Evolutionary conservation across 2,888 invertebrate genomes (phyloP).

Genomic region (Zaprionus obscuricornis): DNA sequence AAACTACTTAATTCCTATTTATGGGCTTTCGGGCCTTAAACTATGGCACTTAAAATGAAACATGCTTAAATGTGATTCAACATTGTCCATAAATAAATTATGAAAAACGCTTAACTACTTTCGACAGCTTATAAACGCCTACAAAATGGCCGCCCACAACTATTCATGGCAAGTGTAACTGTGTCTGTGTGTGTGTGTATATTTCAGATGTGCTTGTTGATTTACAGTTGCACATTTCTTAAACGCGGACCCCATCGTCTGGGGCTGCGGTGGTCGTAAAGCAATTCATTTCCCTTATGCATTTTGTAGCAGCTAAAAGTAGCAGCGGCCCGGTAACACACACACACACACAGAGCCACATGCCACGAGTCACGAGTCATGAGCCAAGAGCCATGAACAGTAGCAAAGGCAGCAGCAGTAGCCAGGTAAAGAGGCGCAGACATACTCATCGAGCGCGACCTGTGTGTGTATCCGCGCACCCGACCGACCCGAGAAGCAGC

Average conservation of each 20-base stretch:
- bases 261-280: conserved; percentile 73
- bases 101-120: conserved; percentile 79
- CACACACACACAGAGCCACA: too few species aligned
- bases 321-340: too few species aligned
- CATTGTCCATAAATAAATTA: conserved; percentile 75
- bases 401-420: conserved; percentile 11
- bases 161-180: conserved; percentile 35
- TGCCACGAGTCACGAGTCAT: too few species aligned
- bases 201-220: conserved; percentile 60
- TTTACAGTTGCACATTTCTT: conserved; percentile 79
- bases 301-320: conserved; percentile 60
- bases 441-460: conserved; percentile 17
- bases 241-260: conserved; percentile 50
- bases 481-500: background rate
- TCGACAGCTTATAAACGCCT: conserved; percentile 79
- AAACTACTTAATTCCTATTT: conserved; percentile 68
- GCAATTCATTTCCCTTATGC: conserved; percentile 80
- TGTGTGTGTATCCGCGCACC: too few species aligned
- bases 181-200: conserved; percentile 20
- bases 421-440: conserved; percentile 31
- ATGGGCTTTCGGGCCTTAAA: conserved; percentile 71
- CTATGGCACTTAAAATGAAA: conserved; percentile 76
- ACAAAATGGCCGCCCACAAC: conserved; percentile 65
- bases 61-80: conserved; percentile 73
- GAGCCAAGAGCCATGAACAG: too few species aligned